phyloP scores from a whole-genome alignment of 2,888 invertebrate species.

The Torymus texanus region DNA sequence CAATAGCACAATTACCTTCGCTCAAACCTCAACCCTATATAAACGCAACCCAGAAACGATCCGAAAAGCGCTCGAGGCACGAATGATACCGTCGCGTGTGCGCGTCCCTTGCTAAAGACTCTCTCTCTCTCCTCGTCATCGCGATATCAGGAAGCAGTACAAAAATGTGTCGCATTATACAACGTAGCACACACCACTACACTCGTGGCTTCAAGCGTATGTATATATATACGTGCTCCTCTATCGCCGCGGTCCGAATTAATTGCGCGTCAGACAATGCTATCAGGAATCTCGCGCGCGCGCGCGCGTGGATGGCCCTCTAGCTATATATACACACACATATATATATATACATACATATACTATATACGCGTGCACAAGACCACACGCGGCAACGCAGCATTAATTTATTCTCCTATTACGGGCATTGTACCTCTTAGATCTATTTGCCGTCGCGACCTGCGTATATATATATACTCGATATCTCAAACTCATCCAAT shows the following conservation, averaged over 20 bases:
- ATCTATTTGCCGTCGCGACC: slow-evolving; percentile 50
- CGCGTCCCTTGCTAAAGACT: neutral
- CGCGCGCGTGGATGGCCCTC: slow-evolving; percentile 56
- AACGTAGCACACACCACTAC: neutral
- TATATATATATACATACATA: slow-evolving; percentile 37
- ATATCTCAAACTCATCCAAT: slow-evolving; percentile 1
- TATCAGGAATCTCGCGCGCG: slow-evolving; percentile 67
- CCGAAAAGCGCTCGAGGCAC: slow-evolving; percentile 15
- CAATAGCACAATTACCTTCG: slow-evolving; percentile 35
- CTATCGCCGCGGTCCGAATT: slow-evolving; percentile 63
- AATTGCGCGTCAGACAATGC: slow-evolving; percentile 70
- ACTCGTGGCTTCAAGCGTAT: too few relatives aligned
- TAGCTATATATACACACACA: slow-evolving; percentile 36
- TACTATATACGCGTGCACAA: slow-evolving; percentile 60
- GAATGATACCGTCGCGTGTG: slow-evolving; percentile 23
- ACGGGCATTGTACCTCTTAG: slow-evolving; percentile 64
- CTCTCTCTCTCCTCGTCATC: slow-evolving; percentile 13
- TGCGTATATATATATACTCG: slow-evolving; percentile 28
- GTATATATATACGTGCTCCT: neutral
- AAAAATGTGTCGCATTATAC: slow-evolving; percentile 40
- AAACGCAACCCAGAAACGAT: neutral
- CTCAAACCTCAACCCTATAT: neutral
- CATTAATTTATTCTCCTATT: slow-evolving; percentile 69
- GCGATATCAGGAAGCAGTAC: slow-evolving; percentile 20
- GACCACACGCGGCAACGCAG: slow-evolving; percentile 70